Evolutionary conservation across 2,888 invertebrate genomes (phyloP), one percentile per base, ranked within the genome.

Genomic region (Melanostoma scalare): DNA sequence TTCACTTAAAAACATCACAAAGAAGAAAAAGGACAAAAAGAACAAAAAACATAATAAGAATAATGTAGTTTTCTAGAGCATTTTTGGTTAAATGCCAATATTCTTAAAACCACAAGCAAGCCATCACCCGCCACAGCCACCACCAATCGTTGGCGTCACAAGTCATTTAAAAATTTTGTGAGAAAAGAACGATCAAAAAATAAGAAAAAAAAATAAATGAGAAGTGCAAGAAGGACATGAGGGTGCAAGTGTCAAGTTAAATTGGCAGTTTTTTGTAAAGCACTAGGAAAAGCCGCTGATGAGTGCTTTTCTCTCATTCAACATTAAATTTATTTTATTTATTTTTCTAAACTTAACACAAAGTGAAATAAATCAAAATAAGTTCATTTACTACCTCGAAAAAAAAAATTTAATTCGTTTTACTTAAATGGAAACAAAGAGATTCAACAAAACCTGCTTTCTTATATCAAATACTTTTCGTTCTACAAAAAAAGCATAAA

Each of bases 61-160:
- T 75, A 84, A 84, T 20, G 20, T 79, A 79, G 79, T 75, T 79
- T 50, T 71, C 74, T 55, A 79, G 74, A 71, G 56, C 63, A 61
- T 71, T 71, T 84, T 84, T 84, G 84, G 79, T 84, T 71, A 44
- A 46, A 71, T 84, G 84, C 84, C 84, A 84, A 84, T 74, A 48
- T 74, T 77, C 68, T 55, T 42, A 77, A 48, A 71, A 35, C 61
- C 61, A 5, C 61, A 48, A 63, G 30, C 48, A 38, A 50, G 50
- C 50, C 50, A 63, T 20, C 60, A 42, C 52, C 55, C 74, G 20
- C 38, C 79, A 73, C 63, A 50, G 53, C 65, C 42, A 40, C 40
- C 30, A 44, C 63, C 73, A 33, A 3, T 46, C 8, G 20, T 67
- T 61, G 69, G 61, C 74, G 63, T 67, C 50, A 52, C 60, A 77